A percentile compares a stretch with the other conserved stretches of the same genome.
Evolutionary conservation across 2,113 vertebrate genomes (phyloP).

Genomic region (Platichthys flesus): DNA sequence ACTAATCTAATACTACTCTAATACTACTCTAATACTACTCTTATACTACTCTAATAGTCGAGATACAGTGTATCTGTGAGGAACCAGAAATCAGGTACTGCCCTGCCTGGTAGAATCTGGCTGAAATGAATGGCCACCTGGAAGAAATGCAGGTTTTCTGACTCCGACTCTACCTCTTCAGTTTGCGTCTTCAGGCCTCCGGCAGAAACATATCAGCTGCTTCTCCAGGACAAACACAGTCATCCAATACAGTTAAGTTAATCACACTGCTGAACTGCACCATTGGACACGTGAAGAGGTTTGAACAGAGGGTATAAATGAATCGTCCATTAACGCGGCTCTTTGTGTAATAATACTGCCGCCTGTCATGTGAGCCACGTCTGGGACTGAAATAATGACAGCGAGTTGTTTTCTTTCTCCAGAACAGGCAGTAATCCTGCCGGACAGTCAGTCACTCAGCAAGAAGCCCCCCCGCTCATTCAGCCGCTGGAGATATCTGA

Average conservation of each 20-base stretch:
- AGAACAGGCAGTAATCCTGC: constrained; percentile 19
- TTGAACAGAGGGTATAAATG: constrained; percentile 36
- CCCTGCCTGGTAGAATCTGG: not conserved
- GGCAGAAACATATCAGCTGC: constrained; percentile 17
- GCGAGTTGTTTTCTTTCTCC: constrained; percentile 16
- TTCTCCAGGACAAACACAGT: not conserved
- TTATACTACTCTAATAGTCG: too few relatives aligned
- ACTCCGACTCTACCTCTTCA: not conserved
- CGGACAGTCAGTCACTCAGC: constrained; percentile 23
- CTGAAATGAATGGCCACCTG: not conserved
- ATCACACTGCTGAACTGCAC: constrained; percentile 6
- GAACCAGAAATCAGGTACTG: too few relatives aligned
- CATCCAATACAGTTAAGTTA: not conserved
- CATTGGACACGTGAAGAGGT: constrained; percentile 15
- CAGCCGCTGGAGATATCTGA: not conserved
- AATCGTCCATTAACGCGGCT: constrained; percentile 16
- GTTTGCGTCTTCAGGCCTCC: not conserved
- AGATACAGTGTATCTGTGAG: too few relatives aligned
- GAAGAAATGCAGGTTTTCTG: constrained; percentile 5
- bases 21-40: too few relatives aligned
- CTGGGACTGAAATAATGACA: constrained; percentile 27
- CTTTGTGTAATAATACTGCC: constrained; percentile 29
- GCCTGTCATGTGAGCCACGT: constrained; percentile 35
- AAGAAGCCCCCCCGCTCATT: not conserved
- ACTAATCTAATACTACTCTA: too few relatives aligned